These are phyloP conservation scores for Lytechinus pictus DNA, from an alignment of 35 echinoderm and acorn worm genomes.

Conservation along the genomic window DNA sequence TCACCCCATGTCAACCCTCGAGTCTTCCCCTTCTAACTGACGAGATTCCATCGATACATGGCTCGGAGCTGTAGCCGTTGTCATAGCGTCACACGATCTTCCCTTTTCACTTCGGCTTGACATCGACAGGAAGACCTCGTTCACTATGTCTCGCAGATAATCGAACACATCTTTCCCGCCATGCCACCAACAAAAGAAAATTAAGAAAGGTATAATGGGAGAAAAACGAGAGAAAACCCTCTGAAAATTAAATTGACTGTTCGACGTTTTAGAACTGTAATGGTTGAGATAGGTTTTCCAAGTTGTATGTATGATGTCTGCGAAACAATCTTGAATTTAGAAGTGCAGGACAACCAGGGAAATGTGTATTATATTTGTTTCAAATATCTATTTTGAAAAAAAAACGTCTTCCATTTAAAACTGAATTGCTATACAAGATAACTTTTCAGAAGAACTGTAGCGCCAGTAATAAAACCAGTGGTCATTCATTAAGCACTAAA, in stretches of 20 bases:
- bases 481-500: too few relatives aligned
- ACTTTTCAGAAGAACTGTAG: too few relatives aligned
- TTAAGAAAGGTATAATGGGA: neutral
- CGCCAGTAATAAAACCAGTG: too few relatives aligned
- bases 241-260: neutral
- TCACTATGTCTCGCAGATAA: neutral
- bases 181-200: neutral
- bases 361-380: too few relatives aligned
- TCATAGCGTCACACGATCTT: slow-evolving; percentile 17
- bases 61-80: neutral
- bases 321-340: too few relatives aligned
- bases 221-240: neutral
- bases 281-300: neutral
- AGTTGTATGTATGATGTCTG: too few relatives aligned
- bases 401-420: too few relatives aligned
- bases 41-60: neutral
- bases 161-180: neutral
- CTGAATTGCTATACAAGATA: too few relatives aligned
- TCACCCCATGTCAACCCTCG: neutral
- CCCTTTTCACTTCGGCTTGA: neutral
- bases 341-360: too few relatives aligned
- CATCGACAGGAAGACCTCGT: neutral
- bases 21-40: neutral
- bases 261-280: neutral
- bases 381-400: too few relatives aligned